A percentile compares a stretch with the other conserved stretches of the same genome.
These are phyloP conservation scores for Rhea americana DNA, from an alignment of 2,113 vertebrate species.

Conservation along the genomic window DNA sequence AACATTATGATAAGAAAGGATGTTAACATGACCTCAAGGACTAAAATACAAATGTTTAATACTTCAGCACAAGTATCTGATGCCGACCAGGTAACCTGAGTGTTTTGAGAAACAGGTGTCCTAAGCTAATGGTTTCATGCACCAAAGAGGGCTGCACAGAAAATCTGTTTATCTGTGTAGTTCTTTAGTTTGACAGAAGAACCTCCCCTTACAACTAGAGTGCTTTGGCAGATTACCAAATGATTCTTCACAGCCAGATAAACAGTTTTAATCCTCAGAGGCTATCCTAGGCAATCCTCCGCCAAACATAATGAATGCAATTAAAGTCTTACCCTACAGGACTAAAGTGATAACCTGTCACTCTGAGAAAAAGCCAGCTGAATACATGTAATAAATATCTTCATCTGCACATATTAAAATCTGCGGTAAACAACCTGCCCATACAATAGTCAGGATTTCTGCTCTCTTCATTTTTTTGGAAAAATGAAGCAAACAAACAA, in stretches of 20 bases:
- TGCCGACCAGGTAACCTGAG: background rate
- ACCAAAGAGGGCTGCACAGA: conserved; percentile 6
- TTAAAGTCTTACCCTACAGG: conserved; percentile 56
- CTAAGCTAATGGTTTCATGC: background rate
- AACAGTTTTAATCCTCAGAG: conserved; percentile 65
- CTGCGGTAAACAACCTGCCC: background rate
- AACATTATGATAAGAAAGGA: conserved; percentile 17
- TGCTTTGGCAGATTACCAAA: conserved; percentile 63
- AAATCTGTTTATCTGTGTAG: conserved; percentile 12
- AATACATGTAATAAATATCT: conserved; percentile 1
- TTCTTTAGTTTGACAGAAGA: conserved; percentile 54
- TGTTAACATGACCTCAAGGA: background rate
- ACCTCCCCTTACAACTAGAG: conserved; percentile 32
- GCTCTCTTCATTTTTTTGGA: background rate
- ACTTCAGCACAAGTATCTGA: background rate
- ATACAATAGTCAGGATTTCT: background rate
- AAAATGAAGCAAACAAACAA: background rate
- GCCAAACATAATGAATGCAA: conserved; percentile 57
- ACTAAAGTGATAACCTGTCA: conserved; percentile 31
- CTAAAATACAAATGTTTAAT: background rate
- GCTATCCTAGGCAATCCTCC: conserved; percentile 33
- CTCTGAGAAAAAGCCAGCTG: conserved; percentile 15
- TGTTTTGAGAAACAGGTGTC: background rate
- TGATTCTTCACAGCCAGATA: conserved; percentile 54
- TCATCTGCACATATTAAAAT: conserved; percentile 6